A percentile compares a stretch with the other conserved stretches of the same genome.
Conservation (phyloP, 35 echinoderm and acorn worm species). For the Eucidaris tribuloides region DNA sequence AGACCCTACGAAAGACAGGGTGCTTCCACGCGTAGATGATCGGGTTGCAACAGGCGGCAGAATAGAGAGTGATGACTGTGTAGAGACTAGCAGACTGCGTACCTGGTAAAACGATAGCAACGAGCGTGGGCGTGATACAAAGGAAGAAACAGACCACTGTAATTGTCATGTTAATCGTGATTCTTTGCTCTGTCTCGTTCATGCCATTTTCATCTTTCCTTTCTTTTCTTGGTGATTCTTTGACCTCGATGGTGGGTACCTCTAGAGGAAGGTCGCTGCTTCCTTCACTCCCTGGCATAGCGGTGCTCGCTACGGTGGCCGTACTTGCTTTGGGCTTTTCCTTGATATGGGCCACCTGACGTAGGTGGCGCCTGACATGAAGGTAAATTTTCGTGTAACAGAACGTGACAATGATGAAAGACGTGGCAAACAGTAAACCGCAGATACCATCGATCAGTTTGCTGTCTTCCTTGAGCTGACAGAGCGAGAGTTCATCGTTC, state of each 20-base stretch:
- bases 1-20: constrained; percentile 16
- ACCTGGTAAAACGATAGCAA: background rate
- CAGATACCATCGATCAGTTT: background rate
- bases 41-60: constrained; percentile 9
- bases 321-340: background rate
- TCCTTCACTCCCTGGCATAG: background rate
- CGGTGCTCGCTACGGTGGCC: background rate
- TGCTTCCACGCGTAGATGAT: constrained; percentile 36
- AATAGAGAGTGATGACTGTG: background rate
- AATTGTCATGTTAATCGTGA: constrained; percentile 16
- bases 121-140: background rate
- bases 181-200: constrained; percentile 8
- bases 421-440: background rate
- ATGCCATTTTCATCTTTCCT: background rate
- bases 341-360: constrained; percentile 9
- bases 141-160: constrained; percentile 13
- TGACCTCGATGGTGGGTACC: background rate
- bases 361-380: background rate
- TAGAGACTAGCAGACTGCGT: background rate
- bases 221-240: too few relatives aligned
- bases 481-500: background rate
- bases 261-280: background rate
- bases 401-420: background rate
- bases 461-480: background rate
- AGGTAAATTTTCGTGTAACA: constrained; percentile 4